Percentiles rank a stretch among this genome's conserved stretches.
phyloP scores from a whole-genome alignment of 2,888 invertebrate species.

The Syritta pipiens region DNA sequence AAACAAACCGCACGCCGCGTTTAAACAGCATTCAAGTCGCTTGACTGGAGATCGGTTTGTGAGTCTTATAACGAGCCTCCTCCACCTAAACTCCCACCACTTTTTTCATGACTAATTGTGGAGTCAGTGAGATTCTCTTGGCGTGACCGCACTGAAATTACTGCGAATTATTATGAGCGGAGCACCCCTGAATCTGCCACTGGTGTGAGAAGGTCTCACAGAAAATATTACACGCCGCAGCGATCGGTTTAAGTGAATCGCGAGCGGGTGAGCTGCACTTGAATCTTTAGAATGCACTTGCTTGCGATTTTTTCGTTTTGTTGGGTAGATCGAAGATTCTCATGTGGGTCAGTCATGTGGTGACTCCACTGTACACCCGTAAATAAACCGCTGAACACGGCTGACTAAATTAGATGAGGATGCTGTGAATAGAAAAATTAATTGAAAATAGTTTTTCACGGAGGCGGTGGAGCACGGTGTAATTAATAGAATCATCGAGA shows the following conservation, averaged over 20 bases:
- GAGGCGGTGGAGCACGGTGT: constrained; percentile 39
- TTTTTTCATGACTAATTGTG: constrained; percentile 23
- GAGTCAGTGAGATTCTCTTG: constrained; percentile 27
- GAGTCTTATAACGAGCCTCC: constrained; percentile 16
- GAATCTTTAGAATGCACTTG: constrained; percentile 11
- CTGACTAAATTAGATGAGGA: constrained; percentile 22
- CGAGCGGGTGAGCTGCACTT: constrained; percentile 22
- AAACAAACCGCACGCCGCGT: background rate
- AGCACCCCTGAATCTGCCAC: constrained; percentile 40
- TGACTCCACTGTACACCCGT: too few relatives aligned
- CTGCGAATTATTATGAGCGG: constrained; percentile 31
- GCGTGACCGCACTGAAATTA: constrained; percentile 43
- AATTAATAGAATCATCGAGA: constrained; percentile 22
- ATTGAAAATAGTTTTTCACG: constrained; percentile 36
- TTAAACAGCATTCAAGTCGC: background rate
- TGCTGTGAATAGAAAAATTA: constrained; percentile 32
- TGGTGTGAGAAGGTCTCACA: constrained; percentile 26
- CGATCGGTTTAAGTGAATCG: constrained; percentile 1
- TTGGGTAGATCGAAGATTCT: constrained; percentile 31
- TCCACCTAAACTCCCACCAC: too few relatives aligned
- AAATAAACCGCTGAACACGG: too few relatives aligned
- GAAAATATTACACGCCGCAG: constrained; percentile 24
- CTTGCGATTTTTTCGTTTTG: background rate
- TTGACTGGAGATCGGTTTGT: background rate
- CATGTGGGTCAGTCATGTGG: constrained; percentile 48